Evolutionary conservation across 1,140 invertebrate genomes (phyloP), one percentile per base, ranked within the genome.

Genomic region (Leptopilina boulardi): DNA sequence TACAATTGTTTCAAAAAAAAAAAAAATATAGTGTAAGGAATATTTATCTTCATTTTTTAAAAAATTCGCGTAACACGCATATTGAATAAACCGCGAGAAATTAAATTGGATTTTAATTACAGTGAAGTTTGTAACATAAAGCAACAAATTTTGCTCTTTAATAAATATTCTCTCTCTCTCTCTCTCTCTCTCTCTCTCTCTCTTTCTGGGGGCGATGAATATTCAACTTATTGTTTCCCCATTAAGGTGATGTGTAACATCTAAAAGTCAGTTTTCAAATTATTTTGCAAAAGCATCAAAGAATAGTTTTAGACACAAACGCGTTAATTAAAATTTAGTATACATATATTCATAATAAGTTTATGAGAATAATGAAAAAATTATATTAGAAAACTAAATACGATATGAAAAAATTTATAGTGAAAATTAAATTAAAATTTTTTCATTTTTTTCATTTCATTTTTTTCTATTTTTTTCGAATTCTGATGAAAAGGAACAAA

Each of bases 61-160:
- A 51, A n/a, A 51, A 51, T 51, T 51, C 15, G 13, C 44, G 6
- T 51, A 2, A 18, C n/a, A 6, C n/a, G 47, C n/a, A n/a, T n/a
- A n/a, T 38, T 38, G 5, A 51, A 51, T 51, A 51, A 51, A n/a
- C 3, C 47, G 15, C 6, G 47, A 51, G n/a, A n/a, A n/a, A 51
- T 18, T 51, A 51, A 51, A 51, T n/a, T 51, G 4, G 47, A 51
- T 51, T 51, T 18, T 51, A 51, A 51, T 51, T 51, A 51, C 47
- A 51, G n/a, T 4, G 5, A 51, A 51, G 47, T 51, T n/a, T 51
- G 18, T 51, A 18, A 51, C 47, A 51, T n/a, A 51, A 51, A 51
- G 47, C 47, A 51, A 51, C 47, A 51, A 51, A 51, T 51, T 51
- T 51, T 51, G n/a, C 47, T 51, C 47, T 51, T 15, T 51, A 51